Conservation (phyloP, 2,797 vertebrate genomes). For the Picus viridis region DNA sequence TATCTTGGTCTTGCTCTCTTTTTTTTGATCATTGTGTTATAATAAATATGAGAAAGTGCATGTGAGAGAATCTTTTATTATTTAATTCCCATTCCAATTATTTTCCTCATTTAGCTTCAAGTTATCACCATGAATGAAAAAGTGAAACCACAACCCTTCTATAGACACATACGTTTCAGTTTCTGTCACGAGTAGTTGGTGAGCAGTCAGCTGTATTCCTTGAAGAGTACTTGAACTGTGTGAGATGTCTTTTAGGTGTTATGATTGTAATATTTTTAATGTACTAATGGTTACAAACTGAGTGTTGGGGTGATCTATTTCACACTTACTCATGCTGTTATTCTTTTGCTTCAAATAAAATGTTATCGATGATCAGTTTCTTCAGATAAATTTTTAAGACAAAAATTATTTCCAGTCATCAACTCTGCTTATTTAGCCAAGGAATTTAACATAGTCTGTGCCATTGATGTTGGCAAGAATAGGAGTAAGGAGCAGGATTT, state of each 20-base stretch:
- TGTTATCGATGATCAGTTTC: background rate
- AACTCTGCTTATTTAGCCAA: background rate
- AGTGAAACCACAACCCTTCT: background rate
- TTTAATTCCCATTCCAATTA: constrained; percentile 1
- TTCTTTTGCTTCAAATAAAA: background rate
- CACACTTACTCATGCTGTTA: background rate
- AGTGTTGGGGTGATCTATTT: background rate
- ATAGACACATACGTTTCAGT: background rate
- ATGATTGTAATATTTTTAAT: background rate
- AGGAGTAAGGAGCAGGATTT: background rate
- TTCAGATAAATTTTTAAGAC: background rate
- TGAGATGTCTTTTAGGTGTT: background rate
- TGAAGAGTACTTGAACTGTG: background rate
- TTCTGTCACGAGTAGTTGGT: background rate
- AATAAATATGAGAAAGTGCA: background rate
- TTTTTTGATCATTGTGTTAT: background rate
- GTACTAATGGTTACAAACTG: background rate
- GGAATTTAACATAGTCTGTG: background rate
- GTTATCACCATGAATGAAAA: background rate
- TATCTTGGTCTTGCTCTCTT: background rate
- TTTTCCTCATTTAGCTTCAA: background rate
- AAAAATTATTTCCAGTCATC: background rate
- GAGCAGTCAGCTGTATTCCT: background rate
- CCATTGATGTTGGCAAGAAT: background rate
- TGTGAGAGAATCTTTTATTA: background rate